Percentiles rank a stretch among this genome's conserved stretches.
phyloP scores from a whole-genome alignment of 92 coral and sea anemone species.

The Epizoanthus rinbou region DNA sequence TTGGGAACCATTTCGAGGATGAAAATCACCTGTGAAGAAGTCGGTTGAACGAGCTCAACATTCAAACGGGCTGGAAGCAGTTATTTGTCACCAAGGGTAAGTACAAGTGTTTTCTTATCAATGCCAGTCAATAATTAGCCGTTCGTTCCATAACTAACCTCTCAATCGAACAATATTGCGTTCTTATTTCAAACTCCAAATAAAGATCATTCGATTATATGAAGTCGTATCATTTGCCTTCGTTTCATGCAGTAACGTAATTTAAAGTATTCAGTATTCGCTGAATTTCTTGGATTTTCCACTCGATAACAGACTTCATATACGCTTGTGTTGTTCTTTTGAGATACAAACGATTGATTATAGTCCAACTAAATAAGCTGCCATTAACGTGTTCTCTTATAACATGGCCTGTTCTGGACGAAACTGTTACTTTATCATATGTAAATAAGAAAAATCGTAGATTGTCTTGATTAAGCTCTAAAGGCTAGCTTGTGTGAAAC shows the following conservation, averaged over 20 bases:
- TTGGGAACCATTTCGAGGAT: background rate
- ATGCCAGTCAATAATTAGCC: background rate
- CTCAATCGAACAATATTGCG: background rate
- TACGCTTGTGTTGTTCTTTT: background rate
- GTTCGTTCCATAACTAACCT: constrained; percentile 1
- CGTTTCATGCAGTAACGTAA: background rate
- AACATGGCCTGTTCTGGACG: background rate
- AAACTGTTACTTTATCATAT: background rate
- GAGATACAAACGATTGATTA: background rate
- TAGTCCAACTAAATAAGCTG: background rate
- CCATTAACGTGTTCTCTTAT: background rate
- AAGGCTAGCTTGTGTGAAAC: background rate
- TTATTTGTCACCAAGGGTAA: background rate
- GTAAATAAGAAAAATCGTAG: background rate
- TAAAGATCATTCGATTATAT: background rate
- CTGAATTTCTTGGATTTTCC: background rate
- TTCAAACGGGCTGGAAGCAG: background rate
- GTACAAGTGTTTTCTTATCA: background rate
- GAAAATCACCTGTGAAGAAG: background rate
- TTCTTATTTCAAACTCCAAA: constrained; percentile 8
- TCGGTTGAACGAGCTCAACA: background rate
- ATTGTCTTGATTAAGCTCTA: background rate
- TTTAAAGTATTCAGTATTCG: background rate
- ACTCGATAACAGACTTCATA: background rate
- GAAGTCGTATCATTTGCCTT: background rate